Conservation (phyloP, 2,113 vertebrate genomes). For the Hemichromis elongatus region DNA sequence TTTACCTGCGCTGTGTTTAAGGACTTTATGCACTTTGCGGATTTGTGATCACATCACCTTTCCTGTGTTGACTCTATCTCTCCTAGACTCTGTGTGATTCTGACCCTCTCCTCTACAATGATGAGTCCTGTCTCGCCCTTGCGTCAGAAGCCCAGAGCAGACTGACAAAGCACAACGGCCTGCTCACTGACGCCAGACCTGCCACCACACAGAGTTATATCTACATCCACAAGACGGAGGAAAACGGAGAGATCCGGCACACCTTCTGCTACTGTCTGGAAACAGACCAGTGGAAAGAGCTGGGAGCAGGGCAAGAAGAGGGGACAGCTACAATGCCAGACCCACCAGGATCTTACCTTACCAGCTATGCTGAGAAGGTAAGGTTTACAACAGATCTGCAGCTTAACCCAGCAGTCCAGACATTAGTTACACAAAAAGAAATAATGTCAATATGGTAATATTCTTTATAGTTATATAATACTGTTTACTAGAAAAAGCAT, state of each 20-base stretch:
- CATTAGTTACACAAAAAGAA: not conserved
- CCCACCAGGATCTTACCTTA: slow-evolving; percentile 87
- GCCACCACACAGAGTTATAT: slow-evolving; percentile 93
- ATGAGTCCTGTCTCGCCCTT: slow-evolving; percentile 71
- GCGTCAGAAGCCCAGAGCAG: slow-evolving; percentile 75
- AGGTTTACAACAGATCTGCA: not conserved
- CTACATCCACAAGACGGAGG: slow-evolving; percentile 94
- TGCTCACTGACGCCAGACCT: slow-evolving; percentile 86
- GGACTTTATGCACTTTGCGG: not conserved
- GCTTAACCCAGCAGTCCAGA: not conserved
- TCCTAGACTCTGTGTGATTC: slow-evolving; percentile 72
- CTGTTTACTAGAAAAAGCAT: not conserved
- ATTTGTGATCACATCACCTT: not conserved
- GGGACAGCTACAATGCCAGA: slow-evolving; percentile 68
- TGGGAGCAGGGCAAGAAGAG: slow-evolving; percentile 66
- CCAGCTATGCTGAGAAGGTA: slow-evolving; percentile 87
- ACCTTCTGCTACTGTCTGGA: slow-evolving; percentile 92
- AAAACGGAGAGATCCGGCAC: slow-evolving; percentile 78
- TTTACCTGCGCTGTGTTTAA: not conserved
- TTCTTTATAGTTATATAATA: not conserved
- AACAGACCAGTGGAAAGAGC: slow-evolving; percentile 85
- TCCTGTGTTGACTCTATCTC: not conserved
- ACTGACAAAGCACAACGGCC: slow-evolving; percentile 75
- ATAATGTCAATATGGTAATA: not conserved
- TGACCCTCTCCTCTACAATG: slow-evolving; percentile 73